Base-by-base conservation (phyloP, 2,888 invertebrate genomes). In the Agrotis exclamationis region DNA sequence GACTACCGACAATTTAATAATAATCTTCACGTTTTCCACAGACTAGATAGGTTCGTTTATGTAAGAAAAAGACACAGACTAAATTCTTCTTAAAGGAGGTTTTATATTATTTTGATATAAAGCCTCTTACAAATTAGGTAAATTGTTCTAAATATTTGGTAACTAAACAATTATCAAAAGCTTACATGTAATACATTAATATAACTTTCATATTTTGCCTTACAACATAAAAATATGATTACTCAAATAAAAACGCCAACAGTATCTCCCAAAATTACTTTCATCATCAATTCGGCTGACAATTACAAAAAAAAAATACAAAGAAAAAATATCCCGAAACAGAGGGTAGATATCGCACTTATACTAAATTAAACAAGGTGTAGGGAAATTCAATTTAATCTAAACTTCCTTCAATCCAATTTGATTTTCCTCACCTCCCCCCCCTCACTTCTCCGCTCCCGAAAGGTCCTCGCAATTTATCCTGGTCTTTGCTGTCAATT, bases 341-440 rank as follows among this genome's bases (percentile, higher is more conserved):
- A 77, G 70, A 74, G 50, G 63, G 74, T 76, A 39, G 39, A 39
- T 39, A 76, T 74, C 89, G 86, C 85, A 88, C 91, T 92, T 91
- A 90, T 90, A 89, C 91, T 89, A 94, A 94, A 94, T 95, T 94
- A 94, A 94, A 94, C 95, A 95, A 95, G 95, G 94, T 94, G 93
- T 91, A 90, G 91, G 88, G 93, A 92, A 94, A 95, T 95, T 95
- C 94, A 93, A 95, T 95, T 93, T 92, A 95, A 95, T 95, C 94
- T 93, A 94, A 95, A 95, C 92, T 95, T 94, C 92, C 93, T 94
- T 93, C 94, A 93, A 95, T 95, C 94, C 94, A 95, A 95, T 95
- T 95, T 94, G 94, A 94, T 94, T 95, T 92, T 92, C 91, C 94
- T 83, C 83, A 83, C 85, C 94, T 79, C 79, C 70, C 80, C 71